phyloP scores from a whole-genome alignment of 2,888 invertebrate species.

The Melieria omissa region DNA sequence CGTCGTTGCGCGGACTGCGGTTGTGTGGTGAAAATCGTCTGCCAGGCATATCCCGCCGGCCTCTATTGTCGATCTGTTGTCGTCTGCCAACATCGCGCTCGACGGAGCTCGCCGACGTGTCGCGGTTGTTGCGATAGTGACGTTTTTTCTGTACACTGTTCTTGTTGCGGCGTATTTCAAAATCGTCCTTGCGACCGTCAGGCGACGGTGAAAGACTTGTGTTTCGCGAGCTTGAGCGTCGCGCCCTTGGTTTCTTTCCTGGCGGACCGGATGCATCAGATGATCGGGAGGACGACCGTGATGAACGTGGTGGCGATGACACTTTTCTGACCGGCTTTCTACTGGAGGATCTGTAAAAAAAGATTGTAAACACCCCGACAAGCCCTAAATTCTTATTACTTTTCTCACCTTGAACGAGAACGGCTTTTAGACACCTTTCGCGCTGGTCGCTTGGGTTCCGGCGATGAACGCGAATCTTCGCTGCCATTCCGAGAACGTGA shows the following conservation, averaged over 20 bases:
- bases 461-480: slow-evolving; percentile 43
- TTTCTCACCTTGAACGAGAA: slow-evolving; percentile 44
- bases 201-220: slow-evolving; percentile 63
- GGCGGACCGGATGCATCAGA: slow-evolving; percentile 54
- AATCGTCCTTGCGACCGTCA: slow-evolving; percentile 70
- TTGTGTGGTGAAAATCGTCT: slow-evolving; percentile 55
- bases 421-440: slow-evolving; percentile 45
- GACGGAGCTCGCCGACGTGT: slow-evolving; percentile 74
- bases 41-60: slow-evolving; percentile 54
- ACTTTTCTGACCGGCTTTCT: slow-evolving; percentile 44
- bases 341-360: slow-evolving; percentile 51
- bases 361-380: too few relatives aligned
- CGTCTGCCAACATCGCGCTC: slow-evolving; percentile 47
- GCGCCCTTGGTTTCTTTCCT: slow-evolving; percentile 62
- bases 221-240: slow-evolving; percentile 63
- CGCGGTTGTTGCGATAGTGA: slow-evolving; percentile 87
- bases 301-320: slow-evolving; percentile 46
- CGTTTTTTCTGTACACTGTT: slow-evolving; percentile 87
- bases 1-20: slow-evolving; percentile 56
- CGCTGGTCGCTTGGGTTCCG: not conserved
- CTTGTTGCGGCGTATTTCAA: slow-evolving; percentile 81
- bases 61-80: slow-evolving; percentile 51
- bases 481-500: slow-evolving; percentile 48
- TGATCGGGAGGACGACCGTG: slow-evolving; percentile 55
- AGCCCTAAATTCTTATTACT: not conserved